A percentile compares a stretch with the other conserved stretches of the same genome.
Conservation (phyloP, 2,797 vertebrate species). For the Labroides dimidiatus region DNA sequence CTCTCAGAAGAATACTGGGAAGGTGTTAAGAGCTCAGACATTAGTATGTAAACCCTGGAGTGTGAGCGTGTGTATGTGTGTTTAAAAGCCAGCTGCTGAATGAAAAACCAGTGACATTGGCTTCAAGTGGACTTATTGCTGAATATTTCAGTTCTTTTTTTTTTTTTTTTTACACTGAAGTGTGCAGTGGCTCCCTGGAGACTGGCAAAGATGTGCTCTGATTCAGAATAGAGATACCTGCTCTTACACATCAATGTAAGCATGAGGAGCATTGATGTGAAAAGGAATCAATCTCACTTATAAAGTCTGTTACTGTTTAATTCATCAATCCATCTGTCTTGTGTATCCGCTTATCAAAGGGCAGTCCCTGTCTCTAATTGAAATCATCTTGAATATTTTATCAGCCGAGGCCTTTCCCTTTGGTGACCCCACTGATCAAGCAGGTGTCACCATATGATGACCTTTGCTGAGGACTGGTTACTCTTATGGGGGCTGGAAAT, state of each 20-base stretch:
- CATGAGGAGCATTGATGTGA: constrained; percentile 73
- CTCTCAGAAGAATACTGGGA: constrained; percentile 63
- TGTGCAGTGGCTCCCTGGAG: constrained; percentile 51
- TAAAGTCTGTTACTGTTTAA: constrained; percentile 75
- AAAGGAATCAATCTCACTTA: constrained; percentile 72
- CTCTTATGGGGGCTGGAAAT: constrained; percentile 1
- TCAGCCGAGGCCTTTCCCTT: constrained; percentile 39
- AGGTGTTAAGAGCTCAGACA: constrained; percentile 61
- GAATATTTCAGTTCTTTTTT: constrained; percentile 69
- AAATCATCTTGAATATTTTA: constrained; percentile 70
- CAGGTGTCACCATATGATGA: constrained; percentile 45
- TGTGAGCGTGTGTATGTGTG: neutral
- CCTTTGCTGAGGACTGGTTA: constrained; percentile 32
- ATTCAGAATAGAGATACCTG: constrained; percentile 67
- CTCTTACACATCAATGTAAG: constrained; percentile 74
- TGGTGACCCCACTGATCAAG: constrained; percentile 58
- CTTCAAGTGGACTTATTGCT: constrained; percentile 72
- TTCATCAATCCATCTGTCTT: constrained; percentile 73
- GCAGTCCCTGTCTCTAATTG: constrained; percentile 62
- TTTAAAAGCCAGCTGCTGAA: constrained; percentile 43
- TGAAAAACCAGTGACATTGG: constrained; percentile 61
- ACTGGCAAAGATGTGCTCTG: constrained; percentile 65
- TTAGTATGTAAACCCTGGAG: constrained; percentile 56
- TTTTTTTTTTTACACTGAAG: constrained; percentile 54
- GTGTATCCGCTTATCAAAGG: constrained; percentile 63